Conservation (phyloP, 2,888 invertebrate genomes). For the Leptinotarsa rubiginosa region DNA sequence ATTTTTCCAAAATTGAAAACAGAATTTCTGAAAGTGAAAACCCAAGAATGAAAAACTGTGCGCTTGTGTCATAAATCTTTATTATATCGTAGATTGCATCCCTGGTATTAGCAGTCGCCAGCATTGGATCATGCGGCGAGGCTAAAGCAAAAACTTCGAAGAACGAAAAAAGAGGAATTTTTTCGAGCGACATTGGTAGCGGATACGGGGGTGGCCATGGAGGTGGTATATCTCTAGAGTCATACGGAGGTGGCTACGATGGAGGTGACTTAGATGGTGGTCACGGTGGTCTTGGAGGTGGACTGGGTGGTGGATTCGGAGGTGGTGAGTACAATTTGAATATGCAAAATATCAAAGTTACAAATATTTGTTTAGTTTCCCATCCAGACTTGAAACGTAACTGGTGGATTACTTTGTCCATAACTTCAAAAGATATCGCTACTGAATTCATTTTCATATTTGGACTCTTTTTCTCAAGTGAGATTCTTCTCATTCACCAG, state of each 20-base stretch:
- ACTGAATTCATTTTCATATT: no score
- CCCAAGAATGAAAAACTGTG: no score
- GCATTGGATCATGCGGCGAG: slow-evolving; percentile 53
- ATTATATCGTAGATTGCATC: slow-evolving; percentile 48
- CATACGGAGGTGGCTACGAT: slow-evolving; percentile 39
- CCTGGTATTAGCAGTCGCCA: slow-evolving; percentile 55
- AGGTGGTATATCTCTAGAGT: slow-evolving; percentile 40
- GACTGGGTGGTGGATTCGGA: slow-evolving; percentile 40
- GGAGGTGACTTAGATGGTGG: slow-evolving; percentile 44
- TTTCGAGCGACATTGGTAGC: slow-evolving; percentile 52
- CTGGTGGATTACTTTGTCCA: no score
- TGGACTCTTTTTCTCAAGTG: no score
- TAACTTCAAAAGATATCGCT: no score
- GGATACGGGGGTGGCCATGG: slow-evolving; percentile 44
- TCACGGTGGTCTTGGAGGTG: slow-evolving; percentile 36
- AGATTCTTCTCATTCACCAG: no score
- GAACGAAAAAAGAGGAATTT: slow-evolving; percentile 56
- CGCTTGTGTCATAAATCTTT: no score
- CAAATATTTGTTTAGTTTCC: no score
- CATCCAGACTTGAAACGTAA: no score
- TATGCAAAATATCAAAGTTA: neutral
- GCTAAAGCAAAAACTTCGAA: slow-evolving; percentile 50
- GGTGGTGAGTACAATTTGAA: slow-evolving; percentile 35
- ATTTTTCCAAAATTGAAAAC: no score
- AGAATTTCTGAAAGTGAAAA: no score